Evolutionary conservation across 2,888 invertebrate species (phyloP), one percentile per base, ranked within the genome.

Genomic region (Ophion ellenae): DNA sequence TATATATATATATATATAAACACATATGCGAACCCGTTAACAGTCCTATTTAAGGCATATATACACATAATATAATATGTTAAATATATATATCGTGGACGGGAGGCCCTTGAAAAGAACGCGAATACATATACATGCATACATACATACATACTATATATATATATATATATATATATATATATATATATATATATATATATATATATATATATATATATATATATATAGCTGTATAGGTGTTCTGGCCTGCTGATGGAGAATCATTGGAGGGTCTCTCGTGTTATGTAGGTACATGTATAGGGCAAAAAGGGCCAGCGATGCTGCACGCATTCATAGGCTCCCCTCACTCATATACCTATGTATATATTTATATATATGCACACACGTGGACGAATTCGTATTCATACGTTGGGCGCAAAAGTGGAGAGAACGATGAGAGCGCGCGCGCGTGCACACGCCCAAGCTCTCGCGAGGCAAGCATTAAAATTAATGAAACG

Each of bases 401-500:
- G 87, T 90, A 91, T 91, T 92, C 92, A 91, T 92, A 91, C 89
- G 91, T 92, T 91, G 91, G 89, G 47, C 64, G 88, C 89, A 90
- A 91, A 92, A 92, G 91, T 91, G 92, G 91, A 92, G 91, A 64
- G 76, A 20, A 76, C 36, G 36, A 9, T 45, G 28, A 17, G 11
- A 32, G 20, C 91, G 90, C 47, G 77, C 17, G 40, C 9, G 59
- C 20, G 24, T 76, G 71, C 83, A 79, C 85, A 79, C 82, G 79
- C 76, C 83, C 73, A 20, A 40, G 59, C 69, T 40, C 83, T 70
- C 83, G 79, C 81, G 84, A 75, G 77, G 90, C 82, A 90, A 89
- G 91, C 92, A 92, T 93, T 93, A 92, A 92, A 93, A 93, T 93
- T 93, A 93, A 93, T 93, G 93, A 93, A 92, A 93, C 92, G 92